Conservation (phyloP, 2,888 invertebrate species). For the Atrina japonica region DNA sequence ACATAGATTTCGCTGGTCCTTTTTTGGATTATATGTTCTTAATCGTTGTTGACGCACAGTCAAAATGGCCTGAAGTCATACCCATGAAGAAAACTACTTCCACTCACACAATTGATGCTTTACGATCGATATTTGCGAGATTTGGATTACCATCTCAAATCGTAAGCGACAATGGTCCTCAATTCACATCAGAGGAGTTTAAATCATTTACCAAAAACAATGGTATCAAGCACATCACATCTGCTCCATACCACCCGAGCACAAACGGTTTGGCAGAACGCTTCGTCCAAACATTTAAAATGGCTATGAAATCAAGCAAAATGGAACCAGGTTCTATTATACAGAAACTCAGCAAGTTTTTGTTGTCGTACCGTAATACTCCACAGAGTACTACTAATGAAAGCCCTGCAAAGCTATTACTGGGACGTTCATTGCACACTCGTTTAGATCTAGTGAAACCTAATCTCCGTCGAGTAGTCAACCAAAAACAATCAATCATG, state of each 20-base stretch:
- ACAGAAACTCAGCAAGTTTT: slow-evolving; percentile 37
- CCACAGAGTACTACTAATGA: slow-evolving; percentile 10
- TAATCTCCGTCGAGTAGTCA: neutral
- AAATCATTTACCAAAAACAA: slow-evolving; percentile 34
- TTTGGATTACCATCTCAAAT: slow-evolving; percentile 47
- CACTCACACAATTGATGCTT: slow-evolving; percentile 3
- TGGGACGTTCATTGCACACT: neutral
- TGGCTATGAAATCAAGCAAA: slow-evolving; percentile 38
- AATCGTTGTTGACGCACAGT: slow-evolving; percentile 26
- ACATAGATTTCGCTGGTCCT: slow-evolving; percentile 80
- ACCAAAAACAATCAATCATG: neutral
- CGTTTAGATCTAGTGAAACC: slow-evolving; percentile 14
- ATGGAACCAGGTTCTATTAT: slow-evolving; percentile 18
- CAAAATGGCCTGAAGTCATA: slow-evolving; percentile 36
- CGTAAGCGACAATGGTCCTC: slow-evolving; percentile 52
- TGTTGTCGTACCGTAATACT: slow-evolving; percentile 15
- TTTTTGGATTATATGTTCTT: slow-evolving; percentile 59
- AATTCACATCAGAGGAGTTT: slow-evolving; percentile 45
- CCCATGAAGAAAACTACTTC: slow-evolving; percentile 26
- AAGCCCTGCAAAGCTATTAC: slow-evolving; percentile 10
- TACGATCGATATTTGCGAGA: slow-evolving; percentile 43
- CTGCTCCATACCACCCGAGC: slow-evolving; percentile 51
- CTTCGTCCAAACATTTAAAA: slow-evolving; percentile 54
- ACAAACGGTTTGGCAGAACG: slow-evolving; percentile 55
- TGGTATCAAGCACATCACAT: slow-evolving; percentile 47